phyloP scores from a whole-genome alignment of 2,888 invertebrate genomes.

The Troides helena region DNA sequence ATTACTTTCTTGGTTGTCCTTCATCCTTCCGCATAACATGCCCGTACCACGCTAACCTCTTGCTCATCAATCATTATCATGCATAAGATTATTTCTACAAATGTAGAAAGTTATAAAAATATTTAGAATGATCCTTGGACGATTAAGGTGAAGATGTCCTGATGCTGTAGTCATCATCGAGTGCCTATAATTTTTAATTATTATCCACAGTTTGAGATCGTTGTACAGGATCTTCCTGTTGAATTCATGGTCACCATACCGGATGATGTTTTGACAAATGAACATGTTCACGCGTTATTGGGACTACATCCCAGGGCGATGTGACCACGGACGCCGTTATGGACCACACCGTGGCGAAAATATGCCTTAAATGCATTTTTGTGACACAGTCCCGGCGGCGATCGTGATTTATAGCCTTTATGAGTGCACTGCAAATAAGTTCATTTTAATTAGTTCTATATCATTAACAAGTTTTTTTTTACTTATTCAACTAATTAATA shows the following conservation, averaged over 20 bases:
- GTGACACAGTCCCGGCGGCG: constrained; percentile 23
- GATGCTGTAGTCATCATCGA: too few species aligned
- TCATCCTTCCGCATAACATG: too few species aligned
- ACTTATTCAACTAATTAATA: background rate
- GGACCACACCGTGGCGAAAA: constrained; percentile 65
- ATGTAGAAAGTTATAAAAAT: too few species aligned
- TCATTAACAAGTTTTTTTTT: background rate
- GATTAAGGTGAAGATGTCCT: too few species aligned
- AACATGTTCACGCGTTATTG: constrained; percentile 71
- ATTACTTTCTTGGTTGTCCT: too few species aligned
- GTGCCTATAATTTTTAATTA: too few species aligned
- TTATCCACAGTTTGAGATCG: too few species aligned
- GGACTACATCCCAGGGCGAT: constrained; percentile 55
- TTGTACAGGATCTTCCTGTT: background rate
- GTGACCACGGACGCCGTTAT: constrained; percentile 52
- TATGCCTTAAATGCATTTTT: constrained; percentile 30
- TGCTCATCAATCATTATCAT: too few species aligned
- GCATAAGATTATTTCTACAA: too few species aligned
- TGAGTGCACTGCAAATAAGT: constrained; percentile 38
- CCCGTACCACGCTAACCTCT: too few species aligned
- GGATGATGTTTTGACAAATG: constrained; percentile 74
- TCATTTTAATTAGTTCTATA: constrained; percentile 38
- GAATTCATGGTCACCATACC: constrained; percentile 53
- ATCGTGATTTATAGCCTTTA: constrained; percentile 32
- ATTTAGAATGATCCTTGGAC: too few species aligned